Percentiles rank a stretch among this genome's conserved stretches.
Evolutionary conservation across 2,888 invertebrate species (phyloP).

Genomic region (Empis livida): DNA sequence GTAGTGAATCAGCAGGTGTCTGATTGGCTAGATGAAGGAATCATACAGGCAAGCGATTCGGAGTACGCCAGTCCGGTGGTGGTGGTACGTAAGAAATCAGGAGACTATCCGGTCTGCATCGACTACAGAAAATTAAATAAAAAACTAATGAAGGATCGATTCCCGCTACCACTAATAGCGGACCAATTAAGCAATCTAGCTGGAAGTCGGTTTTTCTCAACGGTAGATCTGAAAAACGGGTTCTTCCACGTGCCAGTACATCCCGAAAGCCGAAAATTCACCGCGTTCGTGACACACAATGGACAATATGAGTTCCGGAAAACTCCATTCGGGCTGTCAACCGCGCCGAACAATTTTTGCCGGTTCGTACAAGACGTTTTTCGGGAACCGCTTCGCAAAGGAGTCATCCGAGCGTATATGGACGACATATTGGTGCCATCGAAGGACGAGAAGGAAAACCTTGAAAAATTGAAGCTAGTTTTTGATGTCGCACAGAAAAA

Average conservation of each 20-base stretch:
- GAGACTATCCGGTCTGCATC: not conserved
- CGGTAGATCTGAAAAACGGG: conserved; percentile 11
- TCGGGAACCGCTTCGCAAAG: not conserved
- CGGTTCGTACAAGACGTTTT: not conserved
- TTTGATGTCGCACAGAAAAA: no score
- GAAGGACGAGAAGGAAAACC: no score
- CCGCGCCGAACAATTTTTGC: not conserved
- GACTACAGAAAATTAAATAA: not conserved
- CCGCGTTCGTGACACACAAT: conserved; percentile 10
- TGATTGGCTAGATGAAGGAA: no score
- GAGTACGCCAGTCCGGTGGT: not conserved
- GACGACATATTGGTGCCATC: no score
- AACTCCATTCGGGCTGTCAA: conserved; percentile 1
- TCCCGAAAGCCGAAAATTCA: conserved; percentile 8
- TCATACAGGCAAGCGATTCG: not conserved
- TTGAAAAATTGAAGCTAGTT: no score
- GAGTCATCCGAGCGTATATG: no score
- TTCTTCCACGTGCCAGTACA: conserved; percentile 13
- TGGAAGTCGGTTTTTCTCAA: conserved; percentile 8
- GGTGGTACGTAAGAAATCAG: not conserved
- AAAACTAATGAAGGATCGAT: conserved; percentile 1
- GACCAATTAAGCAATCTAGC: conserved; percentile 11
- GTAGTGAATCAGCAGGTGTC: no score
- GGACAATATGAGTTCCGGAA: conserved; percentile 12
- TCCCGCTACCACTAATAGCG: conserved; percentile 10